Base-by-base conservation (phyloP, 2,888 invertebrate species). In the Heteromurus nitidus region DNA sequence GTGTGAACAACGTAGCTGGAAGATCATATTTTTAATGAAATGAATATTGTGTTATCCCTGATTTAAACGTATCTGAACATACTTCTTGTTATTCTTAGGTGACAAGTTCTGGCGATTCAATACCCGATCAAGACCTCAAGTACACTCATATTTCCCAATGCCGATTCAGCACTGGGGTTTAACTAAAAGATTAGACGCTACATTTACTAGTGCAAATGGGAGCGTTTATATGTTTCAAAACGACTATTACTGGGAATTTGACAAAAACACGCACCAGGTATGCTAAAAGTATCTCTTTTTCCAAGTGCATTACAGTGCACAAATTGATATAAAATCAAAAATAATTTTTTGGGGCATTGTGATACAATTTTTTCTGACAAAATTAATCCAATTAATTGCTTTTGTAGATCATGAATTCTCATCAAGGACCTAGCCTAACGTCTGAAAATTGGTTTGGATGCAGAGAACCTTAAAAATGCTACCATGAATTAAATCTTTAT, bases 141-240 rank as follows among this genome's bases (percentile, higher is more conserved):
- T 82, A 26, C 16, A 31, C 1, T 0, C 24, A 0, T 31, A 36
- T 26, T 84, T 76, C n/a, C 84, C 84, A 3, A 68, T 79, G 47
- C 47, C 76, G 3, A 30, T 80, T 3, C 24, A 36, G 1, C 67
- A 67, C 20, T 76, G 79, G 75, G 73, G 80, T 11, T 42, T 62
- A 13, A 44, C 18, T n/a, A 62, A 67, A 31, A 50, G 65, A 5
- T 62, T 84, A 20, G 72, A 82, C 26, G 75, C 75, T 2, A 82
- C 73, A 24, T 84, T 84, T 20, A 77, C 55, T 9, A 65, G 77
- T 18, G 75, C 82, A 2, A 70, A 80, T 28, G 73, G 81, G 3
- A 80, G 60, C 2, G 75, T 82, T 0, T 85, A 83, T 26, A 82
- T 86, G 44, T 83, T 86, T 20, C 84, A 83, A 65, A 70, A 68